Percentiles rank a stretch among this genome's conserved stretches.
These are phyloP conservation scores for Metopia argyrocephala DNA, from an alignment of 2,888 invertebrate species.

Conservation along the genomic window DNA sequence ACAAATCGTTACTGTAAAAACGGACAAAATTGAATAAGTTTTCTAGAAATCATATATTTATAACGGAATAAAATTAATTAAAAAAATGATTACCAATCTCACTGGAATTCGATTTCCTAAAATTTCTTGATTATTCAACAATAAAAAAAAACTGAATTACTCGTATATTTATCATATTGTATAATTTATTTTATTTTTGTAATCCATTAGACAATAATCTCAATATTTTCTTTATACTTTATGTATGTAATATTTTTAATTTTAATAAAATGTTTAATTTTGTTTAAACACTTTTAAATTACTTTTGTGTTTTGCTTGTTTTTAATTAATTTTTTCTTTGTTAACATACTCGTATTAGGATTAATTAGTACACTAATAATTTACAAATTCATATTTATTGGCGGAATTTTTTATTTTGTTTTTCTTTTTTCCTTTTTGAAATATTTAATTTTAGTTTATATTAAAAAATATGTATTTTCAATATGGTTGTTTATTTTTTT, in stretches of 20 bases:
- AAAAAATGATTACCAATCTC: too few species aligned
- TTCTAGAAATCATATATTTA: too few species aligned
- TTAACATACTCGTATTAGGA: conserved; percentile 5
- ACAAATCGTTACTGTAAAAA: too few species aligned
- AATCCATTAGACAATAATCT: conserved; percentile 56
- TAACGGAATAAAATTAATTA: too few species aligned
- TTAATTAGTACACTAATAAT: conserved; percentile 48
- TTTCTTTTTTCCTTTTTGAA: conserved; percentile 12
- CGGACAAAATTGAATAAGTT: too few species aligned
- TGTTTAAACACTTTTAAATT: too few species aligned
- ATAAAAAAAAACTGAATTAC: too few species aligned
- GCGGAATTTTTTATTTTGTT: background rate
- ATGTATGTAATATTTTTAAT: conserved; percentile 26
- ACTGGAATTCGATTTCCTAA: too few species aligned
- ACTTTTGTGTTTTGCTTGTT: too few species aligned
- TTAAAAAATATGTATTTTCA: background rate
- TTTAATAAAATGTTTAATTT: conserved; percentile 48
- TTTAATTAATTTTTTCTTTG: conserved; percentile 17
- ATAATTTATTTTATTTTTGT: conserved; percentile 40
- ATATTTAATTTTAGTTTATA: background rate
- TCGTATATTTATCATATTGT: background rate
- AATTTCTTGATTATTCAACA: too few species aligned
- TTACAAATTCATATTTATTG: conserved; percentile 43
- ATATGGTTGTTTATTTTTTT: conserved; percentile 11
- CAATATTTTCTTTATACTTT: conserved; percentile 48